Evolutionary conservation across 2,113 vertebrate species (phyloP), one percentile per base, ranked within the genome.

Genomic region (Desmodus rotundus): DNA sequence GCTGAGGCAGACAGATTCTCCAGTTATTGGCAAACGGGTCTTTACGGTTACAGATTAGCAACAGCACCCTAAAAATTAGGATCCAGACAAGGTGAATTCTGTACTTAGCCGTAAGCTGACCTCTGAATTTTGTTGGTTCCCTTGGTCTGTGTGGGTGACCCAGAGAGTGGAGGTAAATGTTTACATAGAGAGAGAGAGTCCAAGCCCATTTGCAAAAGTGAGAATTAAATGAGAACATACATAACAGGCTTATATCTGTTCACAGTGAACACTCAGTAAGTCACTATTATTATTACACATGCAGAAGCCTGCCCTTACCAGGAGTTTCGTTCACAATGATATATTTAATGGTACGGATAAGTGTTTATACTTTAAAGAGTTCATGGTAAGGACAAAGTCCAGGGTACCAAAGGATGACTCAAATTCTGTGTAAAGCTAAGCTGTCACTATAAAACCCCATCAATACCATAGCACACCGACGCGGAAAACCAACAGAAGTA

Each of bases 401-500:
- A 56, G 78, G 28, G 5, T 83, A 54, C 54, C 54, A 54, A 89
- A 95, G 89, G 38, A 65, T 72, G 52, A 68, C n/a, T 41, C 8
- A 3, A 72, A 33, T 10, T 38, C 24, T 91, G 63, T 67, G 50
- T 56, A 58, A 92, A 89, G 20, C 52, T 70, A 65, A 77, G 19
- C 56, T 11, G 36, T 77, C n/a, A 47, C 61, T 26, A 4, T 43
- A 61, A 87, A 92, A 70, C 26, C 58, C 58, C 89, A 83, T 92
- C 31, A 52, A 92, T 56, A 80, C 47, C 26, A 54, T 0, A 89
- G 43, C 24, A 70, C 72, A 73, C 15, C 47, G 70, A 96, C 78
- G 65, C 45, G 87, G 70, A 96, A 95, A 96, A 84, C 22, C 20
- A 76, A 89, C 61, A 84, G 81, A 96, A 92, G 73, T 50, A 87